phyloP scores from a whole-genome alignment of 2,888 invertebrate species.

The Nebria brevicollis region DNA sequence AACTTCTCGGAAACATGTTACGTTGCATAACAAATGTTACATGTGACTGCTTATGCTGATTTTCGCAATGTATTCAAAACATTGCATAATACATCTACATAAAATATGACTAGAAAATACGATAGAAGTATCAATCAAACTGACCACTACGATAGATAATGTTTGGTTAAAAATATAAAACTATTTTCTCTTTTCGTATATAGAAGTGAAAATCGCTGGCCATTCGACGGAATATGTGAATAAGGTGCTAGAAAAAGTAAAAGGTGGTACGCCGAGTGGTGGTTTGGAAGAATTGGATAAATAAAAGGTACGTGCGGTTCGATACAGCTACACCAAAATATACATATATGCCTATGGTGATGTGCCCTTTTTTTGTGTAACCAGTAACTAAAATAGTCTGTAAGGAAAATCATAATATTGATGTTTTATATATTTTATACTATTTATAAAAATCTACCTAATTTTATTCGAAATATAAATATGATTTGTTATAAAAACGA shows the following conservation, averaged over 20 bases:
- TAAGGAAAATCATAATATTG: conserved; percentile 31
- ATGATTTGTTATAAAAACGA: conserved; percentile 33
- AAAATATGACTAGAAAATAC: too few species aligned
- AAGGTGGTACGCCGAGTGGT: conserved; percentile 79
- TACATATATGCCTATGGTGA: conserved; percentile 38
- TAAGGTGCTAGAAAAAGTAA: conserved; percentile 87
- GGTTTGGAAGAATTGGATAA: conserved; percentile 78
- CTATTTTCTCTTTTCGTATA: neutral
- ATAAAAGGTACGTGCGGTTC: conserved; percentile 22
- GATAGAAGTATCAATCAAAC: too few species aligned
- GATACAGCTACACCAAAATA: conserved; percentile 19
- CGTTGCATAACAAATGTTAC: too few species aligned
- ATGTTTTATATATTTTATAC: conserved; percentile 46
- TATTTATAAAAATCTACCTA: conserved; percentile 41
- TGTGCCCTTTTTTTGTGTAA: conserved; percentile 41
- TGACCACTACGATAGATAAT: too few species aligned
- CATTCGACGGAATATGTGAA: conserved; percentile 95
- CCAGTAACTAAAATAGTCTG: conserved; percentile 27
- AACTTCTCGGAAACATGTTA: too few species aligned
- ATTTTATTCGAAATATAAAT: conserved; percentile 39
- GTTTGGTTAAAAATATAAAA: neutral
- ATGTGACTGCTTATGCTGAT: too few species aligned
- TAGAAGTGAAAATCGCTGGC: conserved; percentile 89
- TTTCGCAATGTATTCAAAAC: too few species aligned
- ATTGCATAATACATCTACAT: too few species aligned